Percentiles rank a stretch among this genome's conserved stretches.
Evolutionary conservation across 2,113 vertebrate genomes (phyloP).

Genomic region (Genyomyrus donnyi): DNA sequence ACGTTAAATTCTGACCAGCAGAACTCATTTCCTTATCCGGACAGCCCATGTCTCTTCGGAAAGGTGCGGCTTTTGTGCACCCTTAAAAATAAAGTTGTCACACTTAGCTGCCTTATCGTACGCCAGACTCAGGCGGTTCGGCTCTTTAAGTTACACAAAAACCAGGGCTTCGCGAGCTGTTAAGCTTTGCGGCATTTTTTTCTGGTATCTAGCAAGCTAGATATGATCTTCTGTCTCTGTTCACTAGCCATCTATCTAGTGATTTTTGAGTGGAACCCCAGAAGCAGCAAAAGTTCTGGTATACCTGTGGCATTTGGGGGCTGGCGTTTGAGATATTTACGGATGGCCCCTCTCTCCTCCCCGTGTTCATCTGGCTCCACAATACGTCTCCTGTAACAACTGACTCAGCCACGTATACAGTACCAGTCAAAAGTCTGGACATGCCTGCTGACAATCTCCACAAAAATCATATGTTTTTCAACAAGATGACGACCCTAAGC

Average conservation of each 20-base stretch:
- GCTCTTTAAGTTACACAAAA: background rate
- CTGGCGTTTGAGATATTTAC: background rate
- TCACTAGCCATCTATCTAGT: background rate
- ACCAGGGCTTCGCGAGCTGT: too few species aligned
- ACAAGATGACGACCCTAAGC: background rate
- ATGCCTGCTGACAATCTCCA: background rate
- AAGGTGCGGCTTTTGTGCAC: background rate
- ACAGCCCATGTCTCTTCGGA: background rate
- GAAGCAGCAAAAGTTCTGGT: background rate
- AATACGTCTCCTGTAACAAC: background rate
- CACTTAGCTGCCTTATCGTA: background rate
- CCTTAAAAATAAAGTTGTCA: background rate
- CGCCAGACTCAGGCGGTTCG: background rate
- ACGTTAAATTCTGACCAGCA: background rate
- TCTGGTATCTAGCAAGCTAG: background rate
- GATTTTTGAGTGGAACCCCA: background rate
- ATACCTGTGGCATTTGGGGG: background rate
- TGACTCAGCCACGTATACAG: background rate
- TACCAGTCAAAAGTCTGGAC: background rate
- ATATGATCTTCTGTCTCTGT: background rate
- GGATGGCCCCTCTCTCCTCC: background rate
- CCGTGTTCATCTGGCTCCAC: background rate
- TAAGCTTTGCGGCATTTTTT: too few species aligned
- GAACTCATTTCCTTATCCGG: constrained; percentile 6
- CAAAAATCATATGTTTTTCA: background rate